Evolutionary conservation across 2,888 invertebrate species (phyloP).

Genomic region (Idaea straminata): DNA sequence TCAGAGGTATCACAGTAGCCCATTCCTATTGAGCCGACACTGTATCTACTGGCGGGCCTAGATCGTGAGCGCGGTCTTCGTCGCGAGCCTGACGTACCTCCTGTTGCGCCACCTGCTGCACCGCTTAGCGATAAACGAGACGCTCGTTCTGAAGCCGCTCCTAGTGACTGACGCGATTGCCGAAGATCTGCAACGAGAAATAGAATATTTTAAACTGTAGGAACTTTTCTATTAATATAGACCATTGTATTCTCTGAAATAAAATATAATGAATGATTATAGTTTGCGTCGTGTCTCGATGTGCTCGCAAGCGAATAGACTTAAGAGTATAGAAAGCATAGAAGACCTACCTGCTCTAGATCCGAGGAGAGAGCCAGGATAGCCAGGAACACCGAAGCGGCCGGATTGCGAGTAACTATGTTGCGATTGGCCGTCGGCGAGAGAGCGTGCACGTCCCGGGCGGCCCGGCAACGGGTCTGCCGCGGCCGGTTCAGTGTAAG

Average conservation of each 20-base stretch:
- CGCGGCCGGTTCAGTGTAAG: constrained; percentile 83
- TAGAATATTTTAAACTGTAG: neutral
- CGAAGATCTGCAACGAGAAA: constrained; percentile 83
- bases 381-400: constrained; percentile 87
- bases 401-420: constrained; percentile 93
- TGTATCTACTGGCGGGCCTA: constrained; percentile 88
- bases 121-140: constrained; percentile 87
- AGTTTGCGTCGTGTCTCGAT: neutral
- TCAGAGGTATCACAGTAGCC: constrained; percentile 94
- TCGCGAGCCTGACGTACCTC: constrained; percentile 81
- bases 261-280: no score
- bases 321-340: constrained; percentile 32
- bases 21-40: constrained; percentile 90
- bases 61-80: constrained; percentile 89
- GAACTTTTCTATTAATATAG: no score
- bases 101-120: constrained; percentile 82
- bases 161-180: constrained; percentile 91
- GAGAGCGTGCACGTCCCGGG: constrained; percentile 87
- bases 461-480: constrained; percentile 89
- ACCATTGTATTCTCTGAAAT: no score
- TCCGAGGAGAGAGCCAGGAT: constrained; percentile 84
- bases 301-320: constrained; percentile 16
- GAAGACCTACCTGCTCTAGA: constrained; percentile 66
- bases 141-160: constrained; percentile 90
- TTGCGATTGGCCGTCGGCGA: constrained; percentile 94